Evolutionary conservation across 2,113 vertebrate species (phyloP).

Genomic region (Osmerus eperlanus): DNA sequence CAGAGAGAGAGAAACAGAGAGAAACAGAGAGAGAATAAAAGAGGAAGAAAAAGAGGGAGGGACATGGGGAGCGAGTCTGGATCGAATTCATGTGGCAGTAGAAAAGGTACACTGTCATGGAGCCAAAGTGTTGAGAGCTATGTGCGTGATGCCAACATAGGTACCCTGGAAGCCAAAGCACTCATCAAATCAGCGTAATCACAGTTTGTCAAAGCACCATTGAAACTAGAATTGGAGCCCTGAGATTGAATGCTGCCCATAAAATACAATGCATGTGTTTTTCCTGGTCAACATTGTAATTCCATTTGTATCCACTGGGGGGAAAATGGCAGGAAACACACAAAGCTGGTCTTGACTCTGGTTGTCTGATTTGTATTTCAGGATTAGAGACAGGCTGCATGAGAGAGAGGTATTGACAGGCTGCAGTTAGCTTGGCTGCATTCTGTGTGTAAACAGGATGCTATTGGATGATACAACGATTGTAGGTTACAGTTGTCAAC

Average conservation of each 20-base stretch:
- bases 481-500: slow-evolving; percentile 1
- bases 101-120: not conserved
- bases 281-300: slow-evolving; percentile 6
- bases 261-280: not conserved
- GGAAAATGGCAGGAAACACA: not conserved
- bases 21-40: not conserved
- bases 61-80: slow-evolving; percentile 10
- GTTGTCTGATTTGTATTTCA: not conserved
- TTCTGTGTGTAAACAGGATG: no score
- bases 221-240: slow-evolving; percentile 24
- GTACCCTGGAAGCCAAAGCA: slow-evolving; percentile 20
- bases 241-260: slow-evolving; percentile 26
- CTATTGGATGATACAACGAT: no score
- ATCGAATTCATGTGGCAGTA: slow-evolving; percentile 14
- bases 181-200: slow-evolving; percentile 39
- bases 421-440: no score
- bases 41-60: not conserved
- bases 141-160: slow-evolving; percentile 12
- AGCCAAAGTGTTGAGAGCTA: slow-evolving; percentile 4
- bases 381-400: not conserved
- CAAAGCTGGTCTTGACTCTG: not conserved
- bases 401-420: not conserved
- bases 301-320: not conserved
- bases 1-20: not conserved
- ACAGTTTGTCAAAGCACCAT: slow-evolving; percentile 33